Evolutionary conservation across 2,888 invertebrate genomes (phyloP), one percentile per base, ranked within the genome.

Genomic region (Dermolepida albohirtum): DNA sequence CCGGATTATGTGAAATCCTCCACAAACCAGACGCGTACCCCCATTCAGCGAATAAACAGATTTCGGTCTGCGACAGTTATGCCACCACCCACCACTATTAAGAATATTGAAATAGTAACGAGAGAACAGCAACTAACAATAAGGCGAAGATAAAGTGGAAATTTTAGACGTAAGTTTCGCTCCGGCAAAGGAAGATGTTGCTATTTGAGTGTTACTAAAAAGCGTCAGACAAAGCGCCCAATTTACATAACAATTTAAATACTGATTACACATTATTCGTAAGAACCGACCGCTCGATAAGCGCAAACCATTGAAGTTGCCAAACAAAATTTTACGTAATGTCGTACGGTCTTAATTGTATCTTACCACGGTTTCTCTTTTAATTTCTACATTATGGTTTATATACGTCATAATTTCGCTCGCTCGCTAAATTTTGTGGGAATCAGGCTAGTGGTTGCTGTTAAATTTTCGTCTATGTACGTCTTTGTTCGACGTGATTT

Each of bases 241-340:
- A 57, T 57, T 57, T 57, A 41, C 57, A 57, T 57, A 57, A 57
- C 44, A 57, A 57, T 57, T 57, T 57, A 27, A 57, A 57, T 22
- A 43, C 43, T 57, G 11, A 57, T 57, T 57, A 43, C 43, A 41
- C 12, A n/a, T 12, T 43, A 44, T 41, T 57, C 17, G n/a, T 22
- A 43, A 7, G 27, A 43, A 8, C 16, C 8, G n/a, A 43, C n/a
- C 41, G 43, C 27, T 11, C 27, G 27, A 34, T 34, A 34, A 8
- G 34, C 34, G 34, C 10, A 7, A 2, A 34, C 10, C 10, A 34
- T 34, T 34, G 34, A 7, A 17, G 14, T 57, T 57, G 22, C 27
- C 7, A 43, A 57, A 55, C 41, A 12, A 40, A 55, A 57, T 27
- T 41, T 57, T 57, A 41, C 17, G 43, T 39, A 57, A 44, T 43